A percentile compares a stretch with the other conserved stretches of the same genome.
phyloP scores from a whole-genome alignment of 2,888 invertebrate genomes.

The Nephrocerus scutellatus region DNA sequence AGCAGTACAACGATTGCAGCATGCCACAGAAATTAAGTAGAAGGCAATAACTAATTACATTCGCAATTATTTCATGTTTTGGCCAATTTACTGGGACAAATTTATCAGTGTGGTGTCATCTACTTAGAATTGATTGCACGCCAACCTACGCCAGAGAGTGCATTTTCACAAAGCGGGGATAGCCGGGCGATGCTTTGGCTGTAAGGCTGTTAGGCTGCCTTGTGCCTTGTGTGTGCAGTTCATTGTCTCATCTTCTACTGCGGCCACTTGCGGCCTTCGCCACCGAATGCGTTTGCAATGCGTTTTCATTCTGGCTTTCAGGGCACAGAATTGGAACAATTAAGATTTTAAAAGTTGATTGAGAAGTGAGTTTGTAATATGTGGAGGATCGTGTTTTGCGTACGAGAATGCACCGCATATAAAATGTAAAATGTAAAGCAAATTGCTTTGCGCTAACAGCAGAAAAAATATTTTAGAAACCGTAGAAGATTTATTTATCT shows the following conservation, averaged over 20 bases:
- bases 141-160: slow-evolving; percentile 22
- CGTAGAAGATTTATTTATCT: no score
- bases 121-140: slow-evolving; percentile 45
- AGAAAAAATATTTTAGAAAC: no score
- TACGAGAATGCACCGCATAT: no score
- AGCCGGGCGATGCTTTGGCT: slow-evolving; percentile 19
- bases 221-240: slow-evolving; percentile 21
- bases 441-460: no score
- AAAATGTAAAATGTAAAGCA: no score
- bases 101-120: slow-evolving; percentile 49
- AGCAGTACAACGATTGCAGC: no score
- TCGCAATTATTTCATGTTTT: slow-evolving; percentile 50
- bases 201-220: slow-evolving; percentile 5
- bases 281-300: slow-evolving; percentile 1
- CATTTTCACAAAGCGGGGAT: slow-evolving; percentile 21
- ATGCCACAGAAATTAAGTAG: slow-evolving; percentile 26
- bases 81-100: slow-evolving; percentile 49
- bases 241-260: no score
- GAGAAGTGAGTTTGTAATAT: slow-evolving; percentile 17
- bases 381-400: no score
- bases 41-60: slow-evolving; percentile 49
- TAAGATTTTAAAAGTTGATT: slow-evolving; percentile 25
- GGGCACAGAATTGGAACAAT: slow-evolving; percentile 27
- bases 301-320: slow-evolving; percentile 18
- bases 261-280: slow-evolving; percentile 4